Percentiles rank a stretch among this genome's conserved stretches.
phyloP scores from a whole-genome alignment of 2,888 invertebrate genomes.

The Cosmia trapezina region DNA sequence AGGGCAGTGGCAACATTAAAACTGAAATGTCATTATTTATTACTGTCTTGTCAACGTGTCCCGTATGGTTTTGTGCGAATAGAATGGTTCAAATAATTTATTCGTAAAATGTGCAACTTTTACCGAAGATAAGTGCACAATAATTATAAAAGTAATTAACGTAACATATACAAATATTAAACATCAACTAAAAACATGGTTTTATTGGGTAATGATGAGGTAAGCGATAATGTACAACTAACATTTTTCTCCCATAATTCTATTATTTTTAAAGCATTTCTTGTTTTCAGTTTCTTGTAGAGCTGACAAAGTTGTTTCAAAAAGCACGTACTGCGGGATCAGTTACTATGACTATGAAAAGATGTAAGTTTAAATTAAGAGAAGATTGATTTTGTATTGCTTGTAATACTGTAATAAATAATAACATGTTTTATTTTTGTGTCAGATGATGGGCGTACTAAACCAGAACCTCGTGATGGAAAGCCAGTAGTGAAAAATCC shows the following conservation, averaged over 20 bases:
- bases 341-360: slow-evolving; percentile 97
- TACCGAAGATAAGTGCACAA: slow-evolving; percentile 47
- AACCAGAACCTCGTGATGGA: slow-evolving; percentile 93
- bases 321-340: slow-evolving; percentile 95
- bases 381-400: slow-evolving; percentile 1
- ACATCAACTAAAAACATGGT: slow-evolving; percentile 88
- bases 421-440: slow-evolving; percentile 39
- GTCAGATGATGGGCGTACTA: slow-evolving; percentile 94
- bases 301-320: slow-evolving; percentile 96
- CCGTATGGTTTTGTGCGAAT: slow-evolving; percentile 37
- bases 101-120: slow-evolving; percentile 68
- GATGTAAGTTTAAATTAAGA: slow-evolving; percentile 92
- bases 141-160: slow-evolving; percentile 48
- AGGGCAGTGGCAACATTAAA: slow-evolving; percentile 44
- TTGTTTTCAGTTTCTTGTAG: slow-evolving; percentile 94
- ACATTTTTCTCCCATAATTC: slow-evolving; percentile 19
- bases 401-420: background rate
- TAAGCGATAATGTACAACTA: slow-evolving; percentile 71
- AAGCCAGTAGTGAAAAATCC: slow-evolving; percentile 85
- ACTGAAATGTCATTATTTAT: slow-evolving; percentile 42
- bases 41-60: slow-evolving; percentile 71
- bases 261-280: slow-evolving; percentile 23
- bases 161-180: slow-evolving; percentile 32
- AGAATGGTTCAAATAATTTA: slow-evolving; percentile 52
- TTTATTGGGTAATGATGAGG: slow-evolving; percentile 92